Conservation (phyloP, 2,888 invertebrate genomes). For the Tortrix viridana region DNA sequence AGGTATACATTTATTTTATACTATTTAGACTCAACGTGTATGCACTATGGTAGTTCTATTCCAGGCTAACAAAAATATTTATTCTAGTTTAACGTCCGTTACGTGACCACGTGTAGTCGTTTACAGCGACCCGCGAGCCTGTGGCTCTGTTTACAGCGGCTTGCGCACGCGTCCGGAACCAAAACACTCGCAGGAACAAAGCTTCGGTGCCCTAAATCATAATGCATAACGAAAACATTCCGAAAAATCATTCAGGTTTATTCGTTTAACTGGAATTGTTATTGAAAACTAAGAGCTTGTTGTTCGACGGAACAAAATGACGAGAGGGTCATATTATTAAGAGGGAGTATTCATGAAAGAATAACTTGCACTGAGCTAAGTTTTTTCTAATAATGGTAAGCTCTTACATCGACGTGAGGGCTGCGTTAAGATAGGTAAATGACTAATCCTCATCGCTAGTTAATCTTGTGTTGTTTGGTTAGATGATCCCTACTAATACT, state of each 20-base stretch:
- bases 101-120: conserved; percentile 35
- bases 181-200: conserved; percentile 63
- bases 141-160: conserved; percentile 51
- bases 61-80: conserved; percentile 29
- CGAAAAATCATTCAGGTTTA: conserved; percentile 4
- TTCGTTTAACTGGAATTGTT: neutral
- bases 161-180: conserved; percentile 65
- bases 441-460: too few relatives aligned
- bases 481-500: too few relatives aligned
- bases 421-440: too few relatives aligned
- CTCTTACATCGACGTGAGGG: too few relatives aligned
- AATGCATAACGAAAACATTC: conserved; percentile 24
- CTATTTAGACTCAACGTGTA: too few relatives aligned
- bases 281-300: neutral
- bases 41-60: conserved; percentile 20
- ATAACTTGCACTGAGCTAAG: neutral
- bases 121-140: conserved; percentile 17
- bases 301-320: neutral
- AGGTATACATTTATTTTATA: too few relatives aligned
- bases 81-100: conserved; percentile 34
- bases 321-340: neutral
- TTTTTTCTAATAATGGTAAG: too few relatives aligned
- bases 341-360: neutral
- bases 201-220: conserved; percentile 40
- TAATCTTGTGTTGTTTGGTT: too few relatives aligned